phyloP scores from a whole-genome alignment of 2,888 invertebrate species.

The Hirtodrosophila alboralis region DNA sequence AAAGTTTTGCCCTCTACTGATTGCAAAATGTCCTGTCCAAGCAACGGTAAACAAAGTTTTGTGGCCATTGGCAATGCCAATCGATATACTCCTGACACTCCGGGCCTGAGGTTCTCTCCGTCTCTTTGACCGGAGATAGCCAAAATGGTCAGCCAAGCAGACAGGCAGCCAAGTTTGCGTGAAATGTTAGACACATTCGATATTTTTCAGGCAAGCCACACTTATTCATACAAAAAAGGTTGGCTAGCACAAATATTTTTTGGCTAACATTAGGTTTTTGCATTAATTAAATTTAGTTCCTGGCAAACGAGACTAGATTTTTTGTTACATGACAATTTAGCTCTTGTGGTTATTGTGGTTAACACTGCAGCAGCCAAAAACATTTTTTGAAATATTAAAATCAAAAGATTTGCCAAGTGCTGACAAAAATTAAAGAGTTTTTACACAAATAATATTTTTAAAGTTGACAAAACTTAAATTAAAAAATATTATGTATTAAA shows the following conservation, averaged over 20 bases:
- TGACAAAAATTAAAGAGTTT: background rate
- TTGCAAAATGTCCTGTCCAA: constrained; percentile 50
- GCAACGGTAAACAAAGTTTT: constrained; percentile 66
- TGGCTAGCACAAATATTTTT: constrained; percentile 16
- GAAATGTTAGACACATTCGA: constrained; percentile 45
- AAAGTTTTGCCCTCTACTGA: constrained; percentile 54
- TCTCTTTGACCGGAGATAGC: constrained; percentile 55
- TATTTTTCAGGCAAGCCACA: constrained; percentile 18
- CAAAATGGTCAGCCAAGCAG: constrained; percentile 53
- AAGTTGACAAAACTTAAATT: too few relatives aligned
- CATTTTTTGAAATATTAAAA: constrained; percentile 33
- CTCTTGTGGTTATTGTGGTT: constrained; percentile 62
- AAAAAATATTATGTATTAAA: too few relatives aligned
- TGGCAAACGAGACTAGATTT: constrained; percentile 52
- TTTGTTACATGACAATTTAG: constrained; percentile 48
- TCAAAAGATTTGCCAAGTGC: constrained; percentile 12
- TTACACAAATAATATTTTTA: too few relatives aligned
- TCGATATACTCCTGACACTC: constrained; percentile 41
- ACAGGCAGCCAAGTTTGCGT: constrained; percentile 38
- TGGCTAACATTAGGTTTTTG: constrained; percentile 44
- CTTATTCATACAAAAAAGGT: too few relatives aligned
- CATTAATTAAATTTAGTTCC: constrained; percentile 72
- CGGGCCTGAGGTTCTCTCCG: too few relatives aligned
- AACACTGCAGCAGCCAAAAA: constrained; percentile 38
- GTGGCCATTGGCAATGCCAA: constrained; percentile 58